Conservation (phyloP, 1,140 invertebrate genomes). For the Colletes gigas region DNA sequence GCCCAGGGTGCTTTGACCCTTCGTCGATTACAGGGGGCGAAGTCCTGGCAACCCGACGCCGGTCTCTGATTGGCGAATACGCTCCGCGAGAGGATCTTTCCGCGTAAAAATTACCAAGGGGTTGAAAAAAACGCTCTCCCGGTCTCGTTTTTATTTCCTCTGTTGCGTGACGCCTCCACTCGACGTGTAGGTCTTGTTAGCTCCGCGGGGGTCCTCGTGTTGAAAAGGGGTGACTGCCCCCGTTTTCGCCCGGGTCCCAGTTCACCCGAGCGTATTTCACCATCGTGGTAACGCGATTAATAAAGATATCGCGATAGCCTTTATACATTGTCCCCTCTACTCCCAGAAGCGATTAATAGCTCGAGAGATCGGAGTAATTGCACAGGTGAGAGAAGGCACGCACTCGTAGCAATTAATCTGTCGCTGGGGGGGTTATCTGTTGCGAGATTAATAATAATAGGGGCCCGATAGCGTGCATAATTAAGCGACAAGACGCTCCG, state of each 20-base stretch:
- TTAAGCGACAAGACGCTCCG: constrained; percentile 30
- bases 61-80: background rate
- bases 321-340: background rate
- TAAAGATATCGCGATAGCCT: constrained; percentile 51
- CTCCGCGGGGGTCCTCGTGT: background rate
- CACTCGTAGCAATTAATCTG: constrained; percentile 44
- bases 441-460: constrained; percentile 17
- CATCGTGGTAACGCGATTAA: constrained; percentile 52
- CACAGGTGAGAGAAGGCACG: constrained; percentile 16
- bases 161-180: constrained; percentile 36
- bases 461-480: constrained; percentile 11
- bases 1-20: constrained; percentile 27
- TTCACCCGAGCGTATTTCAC: constrained; percentile 3
- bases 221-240: constrained; percentile 34
- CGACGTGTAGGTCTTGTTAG: constrained; percentile 19
- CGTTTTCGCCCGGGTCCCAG: background rate
- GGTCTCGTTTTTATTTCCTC: constrained; percentile 12
- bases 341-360: too few species aligned
- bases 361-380: constrained; percentile 25
- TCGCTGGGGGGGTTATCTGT: constrained; percentile 26
- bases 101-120: background rate
- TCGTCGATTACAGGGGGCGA: constrained; percentile 29
- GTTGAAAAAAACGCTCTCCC: background rate
- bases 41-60: constrained; percentile 36
- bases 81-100: background rate